Base-by-base conservation (phyloP, 2,888 invertebrate genomes). In the Pterostichus niger region DNA sequence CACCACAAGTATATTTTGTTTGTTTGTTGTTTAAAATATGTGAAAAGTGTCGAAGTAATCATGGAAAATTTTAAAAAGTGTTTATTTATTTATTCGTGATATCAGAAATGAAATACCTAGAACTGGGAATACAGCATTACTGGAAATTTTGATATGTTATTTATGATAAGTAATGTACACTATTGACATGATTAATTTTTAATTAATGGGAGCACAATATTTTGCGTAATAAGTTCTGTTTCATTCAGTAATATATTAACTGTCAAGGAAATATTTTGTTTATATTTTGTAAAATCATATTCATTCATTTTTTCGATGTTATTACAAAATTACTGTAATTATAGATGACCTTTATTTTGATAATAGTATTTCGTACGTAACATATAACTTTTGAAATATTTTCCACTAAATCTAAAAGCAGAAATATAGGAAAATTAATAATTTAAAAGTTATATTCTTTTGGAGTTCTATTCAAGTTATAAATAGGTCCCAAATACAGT, bases 111-210 rank as follows among this genome's bases (percentile, higher is more conserved):
- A 71, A 44, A 46, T 71, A 71, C 44, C 68, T 44, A 13, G 44
- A 71, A 15, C 68, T 71, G 44, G 40, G 44, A 71, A 71, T 71
- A 44, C 17, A 44, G 17, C 44, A 71, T 64, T 44, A 44, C 24
- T 71, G 68, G 68, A 44, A 71, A 71, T 44, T 71, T 44, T 61
- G 17, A 61, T 61, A 31, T 61, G 33, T 61, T 10, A 3, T 6
- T 71, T 15, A 4, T 15, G 68, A 71, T 71, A 71, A 71, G 68
- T 71, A 44, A 17, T 71, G 68, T 44, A 44, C 33, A 35, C 35
- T 64, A 35, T 64, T 64, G 44, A 71, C 44, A 71, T 71, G 40
- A 71, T 71, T 71, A 71, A 44, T 71, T 46, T 44, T 40, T 71
- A 15, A 71, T 44, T 71, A 71, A 68, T 40, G 40, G 68, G 68